A percentile compares a stretch with the other conserved stretches of the same genome.
phyloP scores from a whole-genome alignment of 2,888 invertebrate genomes.

The Amphipyra berbera region DNA sequence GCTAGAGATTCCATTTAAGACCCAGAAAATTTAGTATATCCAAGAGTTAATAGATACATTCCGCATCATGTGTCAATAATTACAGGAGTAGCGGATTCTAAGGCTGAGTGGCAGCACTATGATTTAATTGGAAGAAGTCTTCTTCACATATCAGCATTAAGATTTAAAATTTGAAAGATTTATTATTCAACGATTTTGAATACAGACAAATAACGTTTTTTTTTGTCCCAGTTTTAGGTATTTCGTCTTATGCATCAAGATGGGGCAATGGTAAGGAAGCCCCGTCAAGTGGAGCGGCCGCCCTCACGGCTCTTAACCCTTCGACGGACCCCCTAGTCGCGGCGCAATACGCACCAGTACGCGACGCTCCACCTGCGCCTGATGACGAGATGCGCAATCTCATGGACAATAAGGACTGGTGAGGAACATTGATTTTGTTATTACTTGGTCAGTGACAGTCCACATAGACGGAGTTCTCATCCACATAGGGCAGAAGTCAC shows the following conservation, averaged over 20 bases:
- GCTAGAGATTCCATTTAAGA: too few species aligned
- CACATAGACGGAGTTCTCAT: too few species aligned
- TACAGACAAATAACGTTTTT: not conserved
- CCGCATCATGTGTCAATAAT: constrained; percentile 19
- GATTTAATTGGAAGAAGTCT: too few species aligned
- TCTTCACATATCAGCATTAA: not conserved
- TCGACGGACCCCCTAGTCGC: constrained; percentile 94
- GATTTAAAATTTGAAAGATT: too few species aligned
- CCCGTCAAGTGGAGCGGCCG: constrained; percentile 86
- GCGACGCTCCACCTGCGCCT: constrained; percentile 92
- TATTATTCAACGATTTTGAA: too few species aligned
- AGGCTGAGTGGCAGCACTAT: too few species aligned
- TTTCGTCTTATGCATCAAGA: constrained; percentile 82
- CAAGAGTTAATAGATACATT: constrained; percentile 18
- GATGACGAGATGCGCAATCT: constrained; percentile 93
- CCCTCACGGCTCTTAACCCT: constrained; percentile 92
- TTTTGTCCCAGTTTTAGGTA: constrained; percentile 65
- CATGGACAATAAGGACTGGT: constrained; percentile 94
- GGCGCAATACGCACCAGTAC: constrained; percentile 93
- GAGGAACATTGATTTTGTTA: constrained; percentile 48
- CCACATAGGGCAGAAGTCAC: too few species aligned
- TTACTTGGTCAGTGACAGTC: too few species aligned
- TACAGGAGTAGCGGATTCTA: constrained; percentile 12
- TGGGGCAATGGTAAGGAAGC: constrained; percentile 88
- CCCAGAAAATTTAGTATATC: too few species aligned